These are phyloP conservation scores for Anolis apletophallus DNA, from an alignment of 2,797 vertebrate species.

Conservation along the genomic window DNA sequence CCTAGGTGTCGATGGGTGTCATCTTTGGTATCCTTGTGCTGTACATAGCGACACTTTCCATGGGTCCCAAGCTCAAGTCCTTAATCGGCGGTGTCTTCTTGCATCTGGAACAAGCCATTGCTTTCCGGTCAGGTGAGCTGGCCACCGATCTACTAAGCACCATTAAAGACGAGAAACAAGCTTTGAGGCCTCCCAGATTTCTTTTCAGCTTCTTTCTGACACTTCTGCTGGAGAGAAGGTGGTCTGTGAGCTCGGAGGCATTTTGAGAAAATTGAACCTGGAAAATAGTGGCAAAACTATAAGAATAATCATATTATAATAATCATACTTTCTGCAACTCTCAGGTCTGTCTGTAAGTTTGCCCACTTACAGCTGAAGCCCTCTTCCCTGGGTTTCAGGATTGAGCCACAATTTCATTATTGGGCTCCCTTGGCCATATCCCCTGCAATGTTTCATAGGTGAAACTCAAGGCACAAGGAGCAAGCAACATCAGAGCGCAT, in stretches of 20 bases:
- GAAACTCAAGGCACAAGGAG: too few relatives aligned
- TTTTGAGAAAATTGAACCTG: neutral
- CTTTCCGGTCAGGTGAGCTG: conserved; percentile 20
- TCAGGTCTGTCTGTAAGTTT: neutral
- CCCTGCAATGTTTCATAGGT: too few relatives aligned
- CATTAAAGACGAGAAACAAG: neutral
- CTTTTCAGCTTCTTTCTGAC: neutral
- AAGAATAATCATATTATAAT: too few relatives aligned
- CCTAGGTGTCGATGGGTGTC: neutral
- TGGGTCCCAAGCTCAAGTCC: accelerated
- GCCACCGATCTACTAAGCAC: neutral
- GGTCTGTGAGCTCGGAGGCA: too few relatives aligned
- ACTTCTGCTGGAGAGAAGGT: too few relatives aligned
- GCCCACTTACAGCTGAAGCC: neutral
- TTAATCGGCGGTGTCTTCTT: accelerated
- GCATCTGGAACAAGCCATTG: neutral
- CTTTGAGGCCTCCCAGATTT: neutral
- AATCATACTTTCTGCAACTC: neutral
- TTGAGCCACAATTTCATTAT: neutral
- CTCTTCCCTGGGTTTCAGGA: neutral
- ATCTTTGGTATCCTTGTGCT: neutral
- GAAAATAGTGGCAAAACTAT: too few relatives aligned
- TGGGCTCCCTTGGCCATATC: neutral
- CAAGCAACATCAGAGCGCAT: too few relatives aligned
- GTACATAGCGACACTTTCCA: neutral